Percentiles rank a stretch among this genome's conserved stretches.
Conservation (phyloP, 2,797 vertebrate species). For the Danio aesculapii region DNA sequence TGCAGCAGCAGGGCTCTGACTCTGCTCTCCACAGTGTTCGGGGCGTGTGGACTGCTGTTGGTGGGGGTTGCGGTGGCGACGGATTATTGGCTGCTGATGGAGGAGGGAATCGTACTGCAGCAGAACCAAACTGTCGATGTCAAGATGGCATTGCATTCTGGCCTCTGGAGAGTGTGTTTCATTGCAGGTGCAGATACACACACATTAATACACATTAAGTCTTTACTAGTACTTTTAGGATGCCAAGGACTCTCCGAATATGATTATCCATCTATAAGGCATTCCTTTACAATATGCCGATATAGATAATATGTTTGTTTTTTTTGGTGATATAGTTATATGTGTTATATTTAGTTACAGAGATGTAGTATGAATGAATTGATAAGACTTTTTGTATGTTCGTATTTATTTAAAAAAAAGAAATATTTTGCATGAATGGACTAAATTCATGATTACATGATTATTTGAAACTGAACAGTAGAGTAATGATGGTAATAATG, state of each 20-base stretch:
- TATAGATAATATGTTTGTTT: no score
- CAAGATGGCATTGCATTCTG: conserved; percentile 93
- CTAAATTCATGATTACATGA: not conserved
- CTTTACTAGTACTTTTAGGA: not conserved
- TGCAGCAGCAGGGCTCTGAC: conserved; percentile 93
- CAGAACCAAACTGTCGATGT: conserved; percentile 94
- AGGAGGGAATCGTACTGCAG: conserved; percentile 91
- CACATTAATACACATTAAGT: not conserved
- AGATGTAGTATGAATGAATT: no score
- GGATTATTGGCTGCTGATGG: conserved; percentile 95
- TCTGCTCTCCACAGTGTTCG: conserved; percentile 93
- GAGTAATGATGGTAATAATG: not conserved
- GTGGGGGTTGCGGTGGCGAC: conserved; percentile 94
- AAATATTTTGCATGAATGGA: not conserved
- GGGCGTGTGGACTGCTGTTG: conserved; percentile 89
- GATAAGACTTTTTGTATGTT: no score
- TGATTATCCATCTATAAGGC: not conserved
- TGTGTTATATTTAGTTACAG: not conserved
- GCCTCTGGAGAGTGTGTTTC: conserved; percentile 95
- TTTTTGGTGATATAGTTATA: not conserved
- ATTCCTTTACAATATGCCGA: not conserved
- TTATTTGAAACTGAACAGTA: not conserved
- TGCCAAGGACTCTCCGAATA: no score
- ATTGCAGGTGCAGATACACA: conserved; percentile 82
- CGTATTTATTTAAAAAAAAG: not conserved